Percentiles rank a stretch among this genome's conserved stretches.
These are phyloP conservation scores for Hybognathus amarus DNA, from an alignment of 2,797 vertebrate species.

Conservation along the genomic window DNA sequence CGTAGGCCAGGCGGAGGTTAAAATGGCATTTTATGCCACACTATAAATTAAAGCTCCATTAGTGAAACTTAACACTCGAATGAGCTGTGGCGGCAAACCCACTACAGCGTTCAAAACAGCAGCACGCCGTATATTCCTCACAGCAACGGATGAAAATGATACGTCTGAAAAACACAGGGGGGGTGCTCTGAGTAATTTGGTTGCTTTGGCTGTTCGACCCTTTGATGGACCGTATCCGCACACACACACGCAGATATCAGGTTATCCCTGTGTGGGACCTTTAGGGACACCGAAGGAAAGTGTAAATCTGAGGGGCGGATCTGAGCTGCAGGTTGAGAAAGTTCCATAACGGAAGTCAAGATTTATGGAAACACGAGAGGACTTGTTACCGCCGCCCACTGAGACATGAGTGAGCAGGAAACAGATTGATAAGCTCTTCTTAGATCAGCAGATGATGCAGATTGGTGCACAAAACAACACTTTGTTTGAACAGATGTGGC, in stretches of 20 bases:
- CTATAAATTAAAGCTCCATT: slow-evolving; percentile 76
- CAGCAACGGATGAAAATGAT: slow-evolving; percentile 55
- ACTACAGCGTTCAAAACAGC: slow-evolving; percentile 31
- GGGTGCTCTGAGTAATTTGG: slow-evolving; percentile 51
- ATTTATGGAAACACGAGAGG: slow-evolving; percentile 51
- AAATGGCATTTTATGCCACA: slow-evolving; percentile 73
- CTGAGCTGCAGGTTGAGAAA: slow-evolving; percentile 58
- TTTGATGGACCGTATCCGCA: slow-evolving; percentile 64
- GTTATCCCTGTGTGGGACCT: slow-evolving; percentile 72
- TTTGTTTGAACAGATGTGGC: slow-evolving; percentile 1
- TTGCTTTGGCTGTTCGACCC: slow-evolving; percentile 49
- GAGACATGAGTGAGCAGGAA: slow-evolving; percentile 34
- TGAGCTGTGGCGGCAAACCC: slow-evolving; percentile 49
- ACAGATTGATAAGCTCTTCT: slow-evolving; percentile 35
- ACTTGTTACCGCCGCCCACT: slow-evolving; percentile 50
- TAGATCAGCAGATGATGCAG: not conserved
- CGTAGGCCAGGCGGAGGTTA: slow-evolving; percentile 62
- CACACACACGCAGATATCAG: slow-evolving; percentile 45
- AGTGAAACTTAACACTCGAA: slow-evolving; percentile 74
- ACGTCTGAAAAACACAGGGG: slow-evolving; percentile 69
- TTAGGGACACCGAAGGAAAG: slow-evolving; percentile 57
- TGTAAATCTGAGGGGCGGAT: slow-evolving; percentile 42
- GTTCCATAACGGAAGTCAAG: slow-evolving; percentile 55
- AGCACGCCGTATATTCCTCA: slow-evolving; percentile 22
- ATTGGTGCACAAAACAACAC: not conserved